Evolutionary conservation across 2,797 vertebrate genomes (phyloP), one percentile per base, ranked within the genome.

Genomic region (Sorex maritimensis): DNA sequence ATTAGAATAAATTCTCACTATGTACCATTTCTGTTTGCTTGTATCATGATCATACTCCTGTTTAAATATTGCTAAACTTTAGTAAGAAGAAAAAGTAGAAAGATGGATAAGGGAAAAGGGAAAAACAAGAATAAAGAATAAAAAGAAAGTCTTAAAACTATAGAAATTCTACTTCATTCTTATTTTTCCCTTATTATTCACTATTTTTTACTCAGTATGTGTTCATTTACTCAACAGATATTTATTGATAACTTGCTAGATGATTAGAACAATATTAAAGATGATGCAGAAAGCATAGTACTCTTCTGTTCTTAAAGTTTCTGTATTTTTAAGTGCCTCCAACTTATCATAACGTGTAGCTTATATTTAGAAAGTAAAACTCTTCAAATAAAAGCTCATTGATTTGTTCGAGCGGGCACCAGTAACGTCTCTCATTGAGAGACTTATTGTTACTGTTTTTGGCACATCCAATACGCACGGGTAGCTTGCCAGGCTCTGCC

Each of bases 1-100:
- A 71, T 78, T 38, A 74, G 80, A 68, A 84, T 41, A 71, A 95
- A 91, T 87, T 95, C 69, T 94, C 55, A 75, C 1, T 63, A 79
- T 21, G 13, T 86, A 55, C 15, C 21, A 71, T 63, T 87, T 89
- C 58, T 89, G 10, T 44, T 88, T 19, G 74, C 14, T 94, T 92
- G 74, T 10, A n/a, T 68, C 90, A 85, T 73, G 9, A 41, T 12
- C 13, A 61, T 23, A 49, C 6, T 13, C 24, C 34, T 86, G 30
- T 2, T 74, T 87, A 49, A 86, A 83, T 30, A 86, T 75, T 68
- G n/a, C 23, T 78, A 85, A 92, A 68, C 4, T n/a, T 14, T 69
- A n/a, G 14, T 49, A 23, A 55, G 52, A 14, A 55, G 52, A 17
- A 61, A 23, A 4, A 61, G 21, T 21, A 61, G 58, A 17, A 23